Conservation (phyloP, 2,113 vertebrate genomes). For the Centropus bengalensis region DNA sequence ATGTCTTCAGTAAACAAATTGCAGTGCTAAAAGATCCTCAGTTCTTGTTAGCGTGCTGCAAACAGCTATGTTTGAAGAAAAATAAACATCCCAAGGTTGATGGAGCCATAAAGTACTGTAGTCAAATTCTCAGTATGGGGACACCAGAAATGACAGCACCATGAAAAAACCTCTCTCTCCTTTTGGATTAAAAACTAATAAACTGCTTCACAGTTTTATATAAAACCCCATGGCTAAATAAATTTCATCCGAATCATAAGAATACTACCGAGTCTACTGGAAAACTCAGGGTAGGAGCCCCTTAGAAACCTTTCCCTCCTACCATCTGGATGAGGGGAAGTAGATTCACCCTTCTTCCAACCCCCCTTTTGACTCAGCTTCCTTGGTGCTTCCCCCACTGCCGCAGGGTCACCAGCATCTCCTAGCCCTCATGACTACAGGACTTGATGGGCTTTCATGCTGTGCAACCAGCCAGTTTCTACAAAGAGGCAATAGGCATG, state of each 20-base stretch:
- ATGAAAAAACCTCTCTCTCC: background rate
- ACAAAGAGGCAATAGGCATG: background rate
- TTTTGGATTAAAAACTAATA: background rate
- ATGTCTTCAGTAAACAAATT: conserved; percentile 54
- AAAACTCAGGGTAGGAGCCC: background rate
- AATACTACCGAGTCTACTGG: background rate
- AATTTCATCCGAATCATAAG: background rate
- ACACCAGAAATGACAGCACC: background rate
- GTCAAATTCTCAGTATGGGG: background rate
- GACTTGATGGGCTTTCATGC: rapidly evolving
- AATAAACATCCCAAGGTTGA: conserved; percentile 47
- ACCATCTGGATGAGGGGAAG: rapidly evolving
- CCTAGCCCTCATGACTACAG: background rate
- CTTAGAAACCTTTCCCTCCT: background rate
- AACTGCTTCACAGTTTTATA: background rate
- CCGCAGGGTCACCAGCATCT: background rate
- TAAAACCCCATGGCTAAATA: background rate
- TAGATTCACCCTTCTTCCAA: background rate
- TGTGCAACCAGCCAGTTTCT: background rate
- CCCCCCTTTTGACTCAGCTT: rapidly evolving
- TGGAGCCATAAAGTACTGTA: background rate
- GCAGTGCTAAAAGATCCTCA: conserved; percentile 26
- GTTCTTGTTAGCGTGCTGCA: conserved; percentile 34
- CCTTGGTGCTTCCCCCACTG: background rate
- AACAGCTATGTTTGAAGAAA: conserved; percentile 42